These are phyloP conservation scores for Calliphora vicina DNA, from an alignment of 1,140 invertebrate genomes.

Conservation along the genomic window DNA sequence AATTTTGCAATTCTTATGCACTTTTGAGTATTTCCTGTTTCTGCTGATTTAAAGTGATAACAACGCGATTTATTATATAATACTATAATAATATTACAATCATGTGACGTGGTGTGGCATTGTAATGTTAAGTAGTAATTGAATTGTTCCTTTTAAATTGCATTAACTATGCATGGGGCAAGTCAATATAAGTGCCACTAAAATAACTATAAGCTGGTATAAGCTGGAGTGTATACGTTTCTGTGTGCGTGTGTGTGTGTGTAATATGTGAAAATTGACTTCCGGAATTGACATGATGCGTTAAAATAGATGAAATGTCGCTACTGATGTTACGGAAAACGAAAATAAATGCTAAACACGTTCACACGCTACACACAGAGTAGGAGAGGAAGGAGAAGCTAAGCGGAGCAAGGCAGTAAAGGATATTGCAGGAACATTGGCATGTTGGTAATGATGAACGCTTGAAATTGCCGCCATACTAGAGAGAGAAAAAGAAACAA, in stretches of 20 bases:
- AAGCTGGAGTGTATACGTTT: neutral
- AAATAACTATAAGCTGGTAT: too few relatives aligned
- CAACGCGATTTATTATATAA: too few relatives aligned
- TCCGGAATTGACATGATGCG: constrained; percentile 31
- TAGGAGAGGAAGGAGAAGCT: too few relatives aligned
- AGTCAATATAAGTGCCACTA: neutral
- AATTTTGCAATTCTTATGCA: too few relatives aligned
- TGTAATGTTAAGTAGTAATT: neutral
- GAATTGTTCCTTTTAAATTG: neutral
- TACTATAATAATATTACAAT: too few relatives aligned
- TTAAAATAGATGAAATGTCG: constrained; percentile 25
- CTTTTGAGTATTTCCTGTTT: too few relatives aligned
- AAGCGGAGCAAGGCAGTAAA: too few relatives aligned
- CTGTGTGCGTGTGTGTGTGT: neutral
- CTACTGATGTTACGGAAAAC: constrained; percentile 29
- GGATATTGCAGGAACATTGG: too few relatives aligned
- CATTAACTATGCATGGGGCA: neutral
- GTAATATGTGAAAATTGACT: constrained; percentile 28
- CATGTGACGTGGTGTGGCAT: neutral
- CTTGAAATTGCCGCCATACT: neutral
- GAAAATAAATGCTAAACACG: constrained; percentile 30
- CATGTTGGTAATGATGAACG: neutral
- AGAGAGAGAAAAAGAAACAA: neutral
- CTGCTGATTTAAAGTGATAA: too few relatives aligned
- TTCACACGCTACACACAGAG: neutral